Base-by-base conservation (phyloP, 2,113 vertebrate genomes). In the Triplophysa rosa region DNA sequence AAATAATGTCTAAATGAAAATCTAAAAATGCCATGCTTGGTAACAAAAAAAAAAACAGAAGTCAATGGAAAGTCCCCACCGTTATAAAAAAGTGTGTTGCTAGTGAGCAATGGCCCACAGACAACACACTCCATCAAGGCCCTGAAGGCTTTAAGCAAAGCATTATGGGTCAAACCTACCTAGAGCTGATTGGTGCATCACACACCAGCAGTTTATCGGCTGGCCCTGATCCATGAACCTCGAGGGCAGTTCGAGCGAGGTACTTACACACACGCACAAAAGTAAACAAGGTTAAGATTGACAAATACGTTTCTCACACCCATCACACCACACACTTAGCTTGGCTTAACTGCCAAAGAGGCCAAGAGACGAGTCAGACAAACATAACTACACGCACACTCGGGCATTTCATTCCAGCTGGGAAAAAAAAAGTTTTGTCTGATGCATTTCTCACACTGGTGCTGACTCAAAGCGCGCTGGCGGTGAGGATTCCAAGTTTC, bases 391-490 rank as follows among this genome's bases (percentile, higher is more conserved):
- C 17, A 29, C 59, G 9, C 67, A 72, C 69, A 79, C 79, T 68
- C 13, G 24, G 68, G 62, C 71, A 68, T 83, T 54, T 58, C 23
- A 56, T 67, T 67, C 17, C 40, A 66, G 37, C 8, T 37, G 33
- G 33, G 7, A 54, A 70, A 29, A 78, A 75, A 79, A 80, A 47
- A 49, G 73, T 65, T 62, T 70, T 62, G 69, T 42, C 33, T 81
- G 40, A 78, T 74, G 79, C 61, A 83, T 70, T 76, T 85, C 84
- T 70, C 84, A 78, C 49, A 17, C 42, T 67, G 65, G 37, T 83
- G 79, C 65, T 16, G 68, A 77, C 67, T 82, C 77, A 80, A 58
- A 73, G 47, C 9, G 23, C 26, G 17, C 70, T 33, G 58, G 54
- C 3, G 19, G 67, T 52, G 56, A 59, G 54, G 47, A 64, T 63